These are phyloP conservation scores for Clistopyga incitator DNA, from an alignment of 2,888 invertebrate genomes.

Conservation along the genomic window DNA sequence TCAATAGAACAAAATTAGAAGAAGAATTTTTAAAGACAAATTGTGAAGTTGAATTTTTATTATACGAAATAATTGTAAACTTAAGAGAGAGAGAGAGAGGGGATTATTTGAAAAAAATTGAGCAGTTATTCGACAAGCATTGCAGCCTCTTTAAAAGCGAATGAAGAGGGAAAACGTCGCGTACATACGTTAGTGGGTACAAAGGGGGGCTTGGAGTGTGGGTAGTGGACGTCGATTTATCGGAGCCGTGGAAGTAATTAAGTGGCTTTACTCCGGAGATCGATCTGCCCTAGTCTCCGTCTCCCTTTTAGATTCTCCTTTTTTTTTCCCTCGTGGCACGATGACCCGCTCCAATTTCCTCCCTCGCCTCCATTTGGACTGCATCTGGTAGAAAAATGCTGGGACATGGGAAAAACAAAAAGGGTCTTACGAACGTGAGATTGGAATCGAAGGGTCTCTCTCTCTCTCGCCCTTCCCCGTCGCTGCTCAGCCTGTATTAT, in stretches of 20 bases:
- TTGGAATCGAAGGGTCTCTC: constrained; percentile 47
- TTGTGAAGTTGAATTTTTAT: no score
- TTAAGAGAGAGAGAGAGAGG: no score
- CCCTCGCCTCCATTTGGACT: constrained; percentile 10
- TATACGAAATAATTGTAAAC: no score
- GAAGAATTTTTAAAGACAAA: no score
- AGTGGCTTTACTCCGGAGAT: constrained; percentile 56
- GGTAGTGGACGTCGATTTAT: constrained; percentile 52
- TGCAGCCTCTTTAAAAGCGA: no score
- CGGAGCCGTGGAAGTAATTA: constrained; percentile 51
- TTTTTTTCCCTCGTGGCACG: constrained; percentile 17
- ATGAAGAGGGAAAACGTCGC: not conserved
- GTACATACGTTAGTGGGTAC: not conserved
- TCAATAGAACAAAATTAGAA: no score
- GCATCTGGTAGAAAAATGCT: constrained; percentile 16
- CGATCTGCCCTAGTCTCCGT: constrained; percentile 30
- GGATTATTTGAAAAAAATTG: no score
- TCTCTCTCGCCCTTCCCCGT: constrained; percentile 20
- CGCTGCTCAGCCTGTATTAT: constrained; percentile 51
- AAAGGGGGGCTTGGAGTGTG: not conserved
- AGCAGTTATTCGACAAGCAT: no score
- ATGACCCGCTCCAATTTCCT: constrained; percentile 52
- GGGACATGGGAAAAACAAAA: constrained; percentile 6
- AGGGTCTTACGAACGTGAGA: constrained; percentile 34
- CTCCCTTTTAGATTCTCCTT: constrained; percentile 8